Percentiles rank a stretch among this genome's conserved stretches.
Conservation (phyloP, 2,113 vertebrate genomes). For the Phasianus colchicus region DNA sequence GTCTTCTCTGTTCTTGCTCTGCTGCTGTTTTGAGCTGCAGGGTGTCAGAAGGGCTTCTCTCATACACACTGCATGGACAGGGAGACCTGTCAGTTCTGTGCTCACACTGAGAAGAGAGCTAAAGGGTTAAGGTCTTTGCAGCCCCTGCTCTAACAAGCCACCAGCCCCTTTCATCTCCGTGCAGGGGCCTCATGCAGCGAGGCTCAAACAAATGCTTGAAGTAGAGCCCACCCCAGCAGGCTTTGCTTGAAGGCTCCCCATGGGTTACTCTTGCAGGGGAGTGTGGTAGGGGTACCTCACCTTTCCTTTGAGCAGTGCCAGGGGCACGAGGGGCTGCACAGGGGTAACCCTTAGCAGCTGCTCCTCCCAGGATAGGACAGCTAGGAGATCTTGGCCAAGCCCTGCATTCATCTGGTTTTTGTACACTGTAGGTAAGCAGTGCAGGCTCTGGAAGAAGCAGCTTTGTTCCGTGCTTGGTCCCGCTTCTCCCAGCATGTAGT, state of each 20-base stretch:
- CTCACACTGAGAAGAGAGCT: background rate
- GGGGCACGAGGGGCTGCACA: background rate
- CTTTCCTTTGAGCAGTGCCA: background rate
- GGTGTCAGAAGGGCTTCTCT: background rate
- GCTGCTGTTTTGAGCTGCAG: background rate
- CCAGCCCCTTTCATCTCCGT: background rate
- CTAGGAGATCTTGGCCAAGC: background rate
- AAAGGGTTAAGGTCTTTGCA: background rate
- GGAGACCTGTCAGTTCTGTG: background rate
- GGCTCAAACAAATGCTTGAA: background rate
- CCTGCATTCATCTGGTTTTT: rapidly evolving
- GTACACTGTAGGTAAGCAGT: background rate
- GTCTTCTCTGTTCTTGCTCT: background rate
- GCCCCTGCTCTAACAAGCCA: background rate
- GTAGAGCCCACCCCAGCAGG: background rate
- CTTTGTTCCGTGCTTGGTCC: background rate
- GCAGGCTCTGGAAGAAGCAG: background rate
- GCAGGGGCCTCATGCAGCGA: background rate
- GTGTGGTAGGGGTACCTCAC: background rate
- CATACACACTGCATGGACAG: rapidly evolving
- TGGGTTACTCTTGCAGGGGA: background rate
- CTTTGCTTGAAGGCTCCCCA: background rate
- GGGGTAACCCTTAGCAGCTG: background rate
- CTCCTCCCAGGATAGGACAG: background rate
- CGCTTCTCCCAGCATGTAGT: background rate